These are phyloP conservation scores for Mus pahari DNA, from an alignment of 2,113 vertebrate species.

Conservation along the genomic window DNA sequence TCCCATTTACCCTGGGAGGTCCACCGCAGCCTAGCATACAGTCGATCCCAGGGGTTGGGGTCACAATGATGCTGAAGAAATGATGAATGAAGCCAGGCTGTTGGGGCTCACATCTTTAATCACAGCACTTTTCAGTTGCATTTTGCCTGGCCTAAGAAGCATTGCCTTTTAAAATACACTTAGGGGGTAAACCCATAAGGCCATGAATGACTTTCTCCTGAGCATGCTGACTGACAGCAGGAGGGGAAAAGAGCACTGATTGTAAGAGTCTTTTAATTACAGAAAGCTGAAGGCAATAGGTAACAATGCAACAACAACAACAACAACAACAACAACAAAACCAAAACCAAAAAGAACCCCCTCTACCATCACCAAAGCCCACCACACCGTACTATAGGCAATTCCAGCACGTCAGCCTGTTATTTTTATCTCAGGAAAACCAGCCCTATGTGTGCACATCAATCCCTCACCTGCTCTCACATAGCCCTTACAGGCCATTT, in stretches of 20 bases:
- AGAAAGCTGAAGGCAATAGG: constrained; percentile 81
- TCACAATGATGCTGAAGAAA: neutral
- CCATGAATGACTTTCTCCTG: constrained; percentile 71
- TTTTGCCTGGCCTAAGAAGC: constrained; percentile 66
- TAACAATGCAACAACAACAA: constrained; percentile 63
- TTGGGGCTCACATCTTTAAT: neutral
- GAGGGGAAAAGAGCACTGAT: constrained; percentile 71
- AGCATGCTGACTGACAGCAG: constrained; percentile 66
- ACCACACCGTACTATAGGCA: constrained; percentile 26
- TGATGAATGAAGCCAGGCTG: neutral
- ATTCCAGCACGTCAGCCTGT: constrained; percentile 76
- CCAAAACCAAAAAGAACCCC: neutral
- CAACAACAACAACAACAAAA: neutral
- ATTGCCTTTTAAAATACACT: constrained; percentile 75
- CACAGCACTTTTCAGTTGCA: constrained; percentile 50
- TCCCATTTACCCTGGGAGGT: neutral
- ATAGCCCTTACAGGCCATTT: constrained; percentile 68
- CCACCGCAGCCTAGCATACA: neutral
- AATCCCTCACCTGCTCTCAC: constrained; percentile 14
- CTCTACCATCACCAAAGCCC: neutral
- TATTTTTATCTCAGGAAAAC: constrained; percentile 79
- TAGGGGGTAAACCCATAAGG: constrained; percentile 48
- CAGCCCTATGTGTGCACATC: constrained; percentile 66
- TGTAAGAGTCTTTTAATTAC: constrained; percentile 80
- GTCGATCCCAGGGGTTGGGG: neutral